Evolutionary conservation across 2,797 vertebrate genomes (phyloP), one percentile per base, ranked within the genome.

Genomic region (Galagoides demidoff): DNA sequence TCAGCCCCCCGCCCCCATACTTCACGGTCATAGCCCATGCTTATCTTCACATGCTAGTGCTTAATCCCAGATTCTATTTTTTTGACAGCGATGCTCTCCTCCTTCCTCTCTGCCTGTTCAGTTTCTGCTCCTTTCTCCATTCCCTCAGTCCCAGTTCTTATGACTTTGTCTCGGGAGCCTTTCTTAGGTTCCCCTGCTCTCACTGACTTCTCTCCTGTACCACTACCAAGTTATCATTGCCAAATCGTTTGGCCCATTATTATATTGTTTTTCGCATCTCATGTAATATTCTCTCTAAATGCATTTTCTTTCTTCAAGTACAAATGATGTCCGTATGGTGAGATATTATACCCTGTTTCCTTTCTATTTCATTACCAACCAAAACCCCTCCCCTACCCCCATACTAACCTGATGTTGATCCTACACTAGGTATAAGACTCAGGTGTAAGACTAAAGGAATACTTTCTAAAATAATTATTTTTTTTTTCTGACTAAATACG

Each of bases 251-350:
- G 73, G 5, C 23, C 45, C 27, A 39, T 89, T 86, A 52, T 91
- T 91, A 71, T 61, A 77, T 39, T 91, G 22, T 63, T 88, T 68
- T 84, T 63, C 27, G 7, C 89, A 22, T 86, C 83, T 79, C 19
- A 31, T 74, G 29, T 81, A 37, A 94, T 94, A 94, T 94, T 66
- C n/a, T 63, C 43, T 86, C n/a, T 37, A 64, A 73, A 29, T 86
- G 20, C 12, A 57, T 14, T 63, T 31, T 22, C 86, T 70, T 25
- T 85, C 52, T 63, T 85, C 57, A 82, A 29, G 16, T 39, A 31
- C 59, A 79, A 16, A 52, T 52, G 49, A 52, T 31, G 49, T 93
- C 27, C 9, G 68, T 66, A 14, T 57, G 39, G 23, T 63, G 91
- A 86, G 59, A 25, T 9, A 17, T 4, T 52, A 16, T 52, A 17